Base-by-base conservation (phyloP, 2,888 invertebrate species). In the Mythimna pallens region DNA sequence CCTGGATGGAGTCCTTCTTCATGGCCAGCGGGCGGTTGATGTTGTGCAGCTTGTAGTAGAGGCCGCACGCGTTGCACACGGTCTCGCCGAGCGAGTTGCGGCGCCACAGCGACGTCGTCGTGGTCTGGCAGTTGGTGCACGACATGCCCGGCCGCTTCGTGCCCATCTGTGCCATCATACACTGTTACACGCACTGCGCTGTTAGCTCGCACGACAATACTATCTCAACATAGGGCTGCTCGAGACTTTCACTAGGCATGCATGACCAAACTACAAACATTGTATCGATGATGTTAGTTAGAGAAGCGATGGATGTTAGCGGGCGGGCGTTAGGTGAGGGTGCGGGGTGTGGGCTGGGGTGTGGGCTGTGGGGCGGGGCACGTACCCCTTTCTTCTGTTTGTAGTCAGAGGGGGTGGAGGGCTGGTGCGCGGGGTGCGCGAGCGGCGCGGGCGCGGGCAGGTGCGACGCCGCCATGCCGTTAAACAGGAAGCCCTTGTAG, bases 61-160 rank as follows among this genome's bases (percentile, higher is more conserved):
- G 97, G 3, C 99, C 99, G 94, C 99, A 99, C 40, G 99, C 99
- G 95, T 99, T 99, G 96, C 99, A 99, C 50, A 99, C 99, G 1
- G 99, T 99, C 94, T 99, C 99, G 17, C 99, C 99, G 86, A 97
- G 97, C 78, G 98, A 96, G 93, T 96, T 96, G 91, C 95, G 94
- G 43, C 96, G 94, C 96, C 96, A 99, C 83, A 99, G 96, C 14
- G 99, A 99, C 50, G 99, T 99, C 65, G 97, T 98, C 61, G 96
- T 97, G 12, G 99, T 99, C 86, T 97, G 97, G 94, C 99, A 99
- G 96, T 99, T 99, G 89, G 98, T 98, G 95, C 99, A 99, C 68
- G 97, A 94, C 89, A 98, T 96, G 81, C 99, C 99, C 62, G 97
- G 97, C 82, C 99, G 97, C 91, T 98, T 97, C 61, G 97, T 97